Evolutionary conservation across 2,888 invertebrate genomes (phyloP).

Genomic region (Drosophila neotestacea): DNA sequence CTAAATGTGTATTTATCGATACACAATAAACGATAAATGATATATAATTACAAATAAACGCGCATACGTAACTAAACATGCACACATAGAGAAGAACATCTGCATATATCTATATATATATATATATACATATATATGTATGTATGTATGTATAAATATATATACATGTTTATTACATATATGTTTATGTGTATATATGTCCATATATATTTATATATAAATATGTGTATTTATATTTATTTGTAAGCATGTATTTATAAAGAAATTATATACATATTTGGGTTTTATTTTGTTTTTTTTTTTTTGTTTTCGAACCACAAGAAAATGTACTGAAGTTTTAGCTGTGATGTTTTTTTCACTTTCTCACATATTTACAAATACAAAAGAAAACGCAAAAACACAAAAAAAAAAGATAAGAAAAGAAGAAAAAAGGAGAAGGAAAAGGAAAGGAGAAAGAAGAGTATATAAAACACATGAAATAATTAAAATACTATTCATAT

Average conservation of each 20-base stretch:
- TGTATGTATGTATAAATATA: constrained; percentile 5
- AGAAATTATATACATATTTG: constrained; percentile 42
- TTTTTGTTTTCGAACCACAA: constrained; percentile 60
- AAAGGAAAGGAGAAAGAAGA: constrained; percentile 21
- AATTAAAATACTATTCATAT: constrained; percentile 31
- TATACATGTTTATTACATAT: constrained; percentile 10
- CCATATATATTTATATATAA: constrained; percentile 1
- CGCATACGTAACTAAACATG: constrained; percentile 3
- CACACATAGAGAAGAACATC: not conserved
- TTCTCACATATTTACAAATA: constrained; percentile 68
- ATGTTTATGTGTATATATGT: not conserved
- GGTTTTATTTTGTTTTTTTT: constrained; percentile 41
- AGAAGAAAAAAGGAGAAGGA: constrained; percentile 7
- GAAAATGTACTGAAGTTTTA: constrained; percentile 85
- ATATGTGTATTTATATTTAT: constrained; percentile 12
- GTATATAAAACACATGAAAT: constrained; percentile 22
- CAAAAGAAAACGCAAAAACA: constrained; percentile 21
- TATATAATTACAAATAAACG: constrained; percentile 15
- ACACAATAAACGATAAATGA: constrained; percentile 18
- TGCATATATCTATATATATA: constrained; percentile 7
- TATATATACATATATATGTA: constrained; percentile 7
- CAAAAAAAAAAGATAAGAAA: constrained; percentile 7
- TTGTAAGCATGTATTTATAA: constrained; percentile 25
- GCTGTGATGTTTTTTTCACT: constrained; percentile 85
- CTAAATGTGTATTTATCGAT: constrained; percentile 10